Evolutionary conservation across 2,888 invertebrate species (phyloP).

Genomic region (Cephus rjabovi): DNA sequence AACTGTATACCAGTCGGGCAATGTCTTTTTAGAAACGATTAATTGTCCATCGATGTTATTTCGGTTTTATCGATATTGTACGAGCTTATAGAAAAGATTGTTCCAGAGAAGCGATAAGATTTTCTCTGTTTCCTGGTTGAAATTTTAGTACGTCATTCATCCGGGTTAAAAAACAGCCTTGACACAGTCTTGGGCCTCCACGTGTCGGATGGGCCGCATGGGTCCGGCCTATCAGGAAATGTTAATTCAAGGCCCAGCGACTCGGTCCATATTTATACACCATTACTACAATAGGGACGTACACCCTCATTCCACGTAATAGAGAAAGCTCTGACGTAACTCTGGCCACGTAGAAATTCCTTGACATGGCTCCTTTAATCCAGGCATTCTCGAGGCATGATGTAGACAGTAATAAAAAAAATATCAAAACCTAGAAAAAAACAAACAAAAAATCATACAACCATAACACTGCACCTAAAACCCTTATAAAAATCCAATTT

Average conservation of each 20-base stretch:
- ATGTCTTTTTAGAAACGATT: background rate
- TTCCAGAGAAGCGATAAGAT: background rate
- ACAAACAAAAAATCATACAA: background rate
- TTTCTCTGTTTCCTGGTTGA: background rate
- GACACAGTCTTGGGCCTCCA: conserved; percentile 32
- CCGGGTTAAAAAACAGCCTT: conserved; percentile 35
- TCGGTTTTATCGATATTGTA: background rate
- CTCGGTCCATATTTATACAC: conserved; percentile 12
- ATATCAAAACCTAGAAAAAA: background rate
- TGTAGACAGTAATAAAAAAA: background rate
- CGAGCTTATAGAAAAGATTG: background rate
- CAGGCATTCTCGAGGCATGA: background rate
- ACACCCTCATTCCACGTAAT: conserved; percentile 25
- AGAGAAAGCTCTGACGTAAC: conserved; percentile 37
- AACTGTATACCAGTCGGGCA: background rate
- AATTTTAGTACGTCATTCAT: background rate
- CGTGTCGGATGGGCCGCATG: conserved; percentile 1
- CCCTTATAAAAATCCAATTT: background rate
- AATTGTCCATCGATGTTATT: background rate
- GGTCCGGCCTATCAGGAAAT: conserved; percentile 6
- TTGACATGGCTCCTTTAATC: background rate
- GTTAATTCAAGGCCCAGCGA: background rate
- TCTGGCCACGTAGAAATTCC: background rate
- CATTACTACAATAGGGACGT: conserved; percentile 4
- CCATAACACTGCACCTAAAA: background rate